Conservation (phyloP, 2,888 invertebrate genomes). For the Diloba caeruleocephala region DNA sequence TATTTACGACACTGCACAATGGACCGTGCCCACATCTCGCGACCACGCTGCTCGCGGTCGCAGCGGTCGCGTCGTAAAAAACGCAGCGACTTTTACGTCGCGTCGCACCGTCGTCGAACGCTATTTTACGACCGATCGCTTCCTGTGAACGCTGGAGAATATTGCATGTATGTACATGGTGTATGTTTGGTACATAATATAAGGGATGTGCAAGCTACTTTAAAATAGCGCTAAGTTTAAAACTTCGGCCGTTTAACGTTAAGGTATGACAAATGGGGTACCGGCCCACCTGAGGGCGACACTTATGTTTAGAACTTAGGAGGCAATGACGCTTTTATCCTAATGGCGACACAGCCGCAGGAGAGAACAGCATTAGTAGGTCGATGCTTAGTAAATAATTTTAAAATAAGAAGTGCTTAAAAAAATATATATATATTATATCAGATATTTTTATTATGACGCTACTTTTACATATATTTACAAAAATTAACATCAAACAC, state of each 20-base stretch:
- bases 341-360: conserved; percentile 12
- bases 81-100: conserved; percentile 55
- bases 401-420: too few species aligned
- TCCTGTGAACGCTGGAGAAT: conserved; percentile 64
- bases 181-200: conserved; percentile 14
- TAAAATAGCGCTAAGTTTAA: conserved; percentile 35
- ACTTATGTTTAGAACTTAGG: conserved; percentile 25
- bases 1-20: conserved; percentile 63
- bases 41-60: conserved; percentile 53
- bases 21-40: conserved; percentile 48
- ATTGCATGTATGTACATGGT: conserved; percentile 39
- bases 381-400: too few species aligned
- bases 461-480: too few species aligned
- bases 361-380: neutral
- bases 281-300: conserved; percentile 48
- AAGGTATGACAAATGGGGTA: conserved; percentile 46
- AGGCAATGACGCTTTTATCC: conserved; percentile 28
- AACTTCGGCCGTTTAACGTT: conserved; percentile 45
- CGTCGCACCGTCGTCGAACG: conserved; percentile 57
- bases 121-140: conserved; percentile 69
- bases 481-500: too few species aligned
- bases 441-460: too few species aligned
- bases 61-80: conserved; percentile 60
- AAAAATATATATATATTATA: too few species aligned
- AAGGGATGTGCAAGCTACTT: conserved; percentile 26